Evolutionary conservation across 2,888 invertebrate species (phyloP), one percentile per base, ranked within the genome.

Genomic region (Odontomyia ornata): DNA sequence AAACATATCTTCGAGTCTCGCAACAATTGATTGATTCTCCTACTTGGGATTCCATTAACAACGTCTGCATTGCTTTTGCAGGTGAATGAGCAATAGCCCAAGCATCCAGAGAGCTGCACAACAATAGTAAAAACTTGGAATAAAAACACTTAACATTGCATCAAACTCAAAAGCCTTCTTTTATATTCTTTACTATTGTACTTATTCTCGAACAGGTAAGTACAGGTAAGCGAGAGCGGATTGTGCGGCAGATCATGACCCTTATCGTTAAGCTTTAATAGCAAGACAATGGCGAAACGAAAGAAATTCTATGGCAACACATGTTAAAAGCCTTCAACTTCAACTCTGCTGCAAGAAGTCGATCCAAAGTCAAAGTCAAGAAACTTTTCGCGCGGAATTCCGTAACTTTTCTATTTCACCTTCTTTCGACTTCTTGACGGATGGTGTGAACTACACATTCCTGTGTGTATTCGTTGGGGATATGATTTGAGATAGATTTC

Each of bases 221-320:
- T 18, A 52, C 18, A 52, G 52, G 52, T 52, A 52, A 15, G 15
- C 52, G 52, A 52, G n/a, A 52, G 60, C 3, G 1, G 18, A 7
- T 21, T 60, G 60, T 15, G 25, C 64, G 25, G 64, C 15, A 64
- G 27, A 28, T 21, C 30, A 64, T 64, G 64, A 64, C 64, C 30
- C 18, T 64, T 64, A 30, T 27, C n/a, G 27, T 64, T 64, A 30
- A 64, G 23, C 27, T n/a, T 64, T 64, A 64, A 64, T n/a, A 28
- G 64, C 64, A 13, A 64, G n/a, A 21, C 60, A 60, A 52, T n/a
- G 15, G 18, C 15, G 4, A n/a, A 18, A 15, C 7, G 13, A 52
- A 52, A 52, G 52, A 52, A 52, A 15, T 36, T 36, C 3, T 36
- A 36, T 52, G 52, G 52, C 52, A 18, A 52, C 52, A 13, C 13